A percentile compares a stretch with the other conserved stretches of the same genome.
Conservation (phyloP, 2,888 invertebrate genomes). For the Euclidia mi region DNA sequence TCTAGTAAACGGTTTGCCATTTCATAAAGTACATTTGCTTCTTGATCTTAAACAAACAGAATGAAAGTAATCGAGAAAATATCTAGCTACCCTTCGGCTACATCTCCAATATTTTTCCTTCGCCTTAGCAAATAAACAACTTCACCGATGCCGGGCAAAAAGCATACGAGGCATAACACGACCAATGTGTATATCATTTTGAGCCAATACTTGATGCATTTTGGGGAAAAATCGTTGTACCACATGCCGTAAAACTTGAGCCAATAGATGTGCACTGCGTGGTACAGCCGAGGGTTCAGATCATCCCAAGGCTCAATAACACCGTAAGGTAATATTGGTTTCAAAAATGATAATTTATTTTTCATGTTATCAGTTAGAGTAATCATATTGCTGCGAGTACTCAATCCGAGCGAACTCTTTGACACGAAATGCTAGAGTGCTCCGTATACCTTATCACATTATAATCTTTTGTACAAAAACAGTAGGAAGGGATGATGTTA, state of each 20-base stretch:
- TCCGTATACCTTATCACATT: constrained; percentile 67
- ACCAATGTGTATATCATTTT: constrained; percentile 73
- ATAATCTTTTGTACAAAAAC: constrained; percentile 66
- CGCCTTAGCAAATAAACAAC: constrained; percentile 92
- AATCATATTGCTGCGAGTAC: constrained; percentile 64
- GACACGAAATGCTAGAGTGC: constrained; percentile 71
- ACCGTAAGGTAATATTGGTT: constrained; percentile 77
- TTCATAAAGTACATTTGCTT: constrained; percentile 54
- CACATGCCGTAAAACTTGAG: constrained; percentile 87
- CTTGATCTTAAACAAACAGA: constrained; percentile 49
- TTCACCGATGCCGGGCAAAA: constrained; percentile 89
- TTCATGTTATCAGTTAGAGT: constrained; percentile 66
- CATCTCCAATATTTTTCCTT: constrained; percentile 90
- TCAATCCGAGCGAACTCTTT: constrained; percentile 59
- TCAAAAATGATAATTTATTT: constrained; percentile 64
- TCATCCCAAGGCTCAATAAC: constrained; percentile 80
- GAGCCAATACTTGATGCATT: constrained; percentile 74
- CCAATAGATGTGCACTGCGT: constrained; percentile 86
- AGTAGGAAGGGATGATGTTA: constrained; percentile 67
- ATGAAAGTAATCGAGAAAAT: constrained; percentile 51
- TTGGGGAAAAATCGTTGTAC: constrained; percentile 77
- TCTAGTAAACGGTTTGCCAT: constrained; percentile 35
- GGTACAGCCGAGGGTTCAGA: constrained; percentile 81
- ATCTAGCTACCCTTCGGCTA: constrained; percentile 84
- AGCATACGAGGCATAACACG: constrained; percentile 84